Conservation (phyloP, 1,140 invertebrate species). For the Rhopalosiphum padi region DNA sequence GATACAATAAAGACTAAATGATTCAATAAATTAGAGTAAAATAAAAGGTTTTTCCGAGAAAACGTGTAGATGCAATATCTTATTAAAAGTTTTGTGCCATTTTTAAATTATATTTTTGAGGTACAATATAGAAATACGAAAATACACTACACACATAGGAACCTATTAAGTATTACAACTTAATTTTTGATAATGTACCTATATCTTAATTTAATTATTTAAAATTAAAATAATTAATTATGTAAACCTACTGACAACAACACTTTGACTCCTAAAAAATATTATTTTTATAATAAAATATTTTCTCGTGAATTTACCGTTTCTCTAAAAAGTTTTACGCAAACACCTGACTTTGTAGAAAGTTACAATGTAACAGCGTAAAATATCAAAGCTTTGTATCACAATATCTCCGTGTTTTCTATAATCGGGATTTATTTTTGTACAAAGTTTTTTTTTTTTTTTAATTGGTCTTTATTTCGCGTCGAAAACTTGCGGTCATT, state of each 20-base stretch:
- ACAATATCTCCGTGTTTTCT: background rate
- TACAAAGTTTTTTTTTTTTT: background rate
- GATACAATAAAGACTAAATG: no score
- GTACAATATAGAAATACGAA: background rate
- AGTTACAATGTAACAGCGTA: background rate
- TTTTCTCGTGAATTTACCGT: background rate
- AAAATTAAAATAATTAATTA: background rate
- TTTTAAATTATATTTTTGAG: background rate
- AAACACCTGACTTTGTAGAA: background rate
- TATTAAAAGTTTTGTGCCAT: fast-evolving
- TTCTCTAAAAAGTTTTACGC: background rate
- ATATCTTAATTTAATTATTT: background rate
- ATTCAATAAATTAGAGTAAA: background rate
- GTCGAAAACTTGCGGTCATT: background rate
- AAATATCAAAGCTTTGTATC: background rate
- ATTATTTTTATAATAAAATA: background rate
- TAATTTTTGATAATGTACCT: background rate
- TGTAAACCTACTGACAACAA: background rate
- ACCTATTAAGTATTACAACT: background rate
- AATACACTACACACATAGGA: slow-evolving; percentile 26
- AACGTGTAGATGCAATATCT: background rate
- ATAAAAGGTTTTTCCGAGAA: background rate
- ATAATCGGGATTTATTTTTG: background rate
- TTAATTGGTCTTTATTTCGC: background rate
- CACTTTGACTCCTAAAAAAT: background rate